Conservation (phyloP, 2,797 vertebrate species). For the Chiloscyllium punctatum region DNA sequence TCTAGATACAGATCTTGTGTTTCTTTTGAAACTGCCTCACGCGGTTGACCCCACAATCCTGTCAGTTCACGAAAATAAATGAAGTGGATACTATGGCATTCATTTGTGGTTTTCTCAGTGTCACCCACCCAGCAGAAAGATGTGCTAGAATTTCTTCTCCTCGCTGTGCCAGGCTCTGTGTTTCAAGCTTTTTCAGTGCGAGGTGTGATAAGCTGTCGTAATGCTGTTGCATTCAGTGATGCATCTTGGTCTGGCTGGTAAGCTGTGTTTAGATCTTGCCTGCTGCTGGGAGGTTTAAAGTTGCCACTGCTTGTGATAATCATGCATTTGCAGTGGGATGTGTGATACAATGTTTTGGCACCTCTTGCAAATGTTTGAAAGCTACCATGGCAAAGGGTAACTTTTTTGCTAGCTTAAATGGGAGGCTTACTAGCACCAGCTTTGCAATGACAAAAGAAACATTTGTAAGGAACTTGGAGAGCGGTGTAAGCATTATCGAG, state of each 20-base stretch:
- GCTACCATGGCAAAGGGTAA: neutral
- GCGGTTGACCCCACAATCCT: neutral
- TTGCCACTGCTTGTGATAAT: neutral
- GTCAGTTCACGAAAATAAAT: neutral
- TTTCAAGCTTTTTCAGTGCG: neutral
- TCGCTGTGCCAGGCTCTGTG: neutral
- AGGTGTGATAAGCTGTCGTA: neutral
- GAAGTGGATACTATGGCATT: neutral
- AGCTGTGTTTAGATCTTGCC: neutral
- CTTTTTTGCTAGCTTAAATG: neutral
- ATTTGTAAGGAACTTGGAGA: no score
- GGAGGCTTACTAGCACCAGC: neutral
- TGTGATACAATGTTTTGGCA: neutral
- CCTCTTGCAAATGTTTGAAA: neutral
- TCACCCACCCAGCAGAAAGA: no score
- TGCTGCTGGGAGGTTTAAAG: neutral
- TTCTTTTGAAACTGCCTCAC: neutral
- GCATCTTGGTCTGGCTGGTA: neutral
- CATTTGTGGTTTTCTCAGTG: neutral
- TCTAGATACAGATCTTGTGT: neutral
- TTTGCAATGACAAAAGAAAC: neutral
- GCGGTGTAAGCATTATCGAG: no score
- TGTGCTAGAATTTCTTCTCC: neutral
- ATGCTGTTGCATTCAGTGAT: neutral
- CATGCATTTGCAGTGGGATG: neutral